Evolutionary conservation across 30 jellyfish, hydroid and myxozoan species (phyloP).

Genomic region (Hydractinia echinata): DNA sequence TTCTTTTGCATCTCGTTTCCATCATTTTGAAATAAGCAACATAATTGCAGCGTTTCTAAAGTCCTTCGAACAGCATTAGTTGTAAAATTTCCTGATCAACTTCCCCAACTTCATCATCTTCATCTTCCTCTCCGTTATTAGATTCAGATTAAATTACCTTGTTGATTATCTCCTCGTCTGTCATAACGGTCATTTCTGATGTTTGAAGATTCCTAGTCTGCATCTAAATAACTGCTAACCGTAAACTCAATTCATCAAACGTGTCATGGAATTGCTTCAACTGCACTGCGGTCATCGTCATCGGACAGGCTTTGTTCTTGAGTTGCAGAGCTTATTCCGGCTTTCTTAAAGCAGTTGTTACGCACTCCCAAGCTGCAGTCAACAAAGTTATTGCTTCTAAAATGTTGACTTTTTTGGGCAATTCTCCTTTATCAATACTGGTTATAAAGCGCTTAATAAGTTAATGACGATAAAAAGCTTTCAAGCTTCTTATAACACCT

Average conservation of each 20-base stretch:
- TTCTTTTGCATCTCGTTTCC: slow-evolving; percentile 9
- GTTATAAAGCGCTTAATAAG: not conserved
- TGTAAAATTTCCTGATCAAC: slow-evolving; percentile 1
- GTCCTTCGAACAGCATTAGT: slow-evolving; percentile 6
- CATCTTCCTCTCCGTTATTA: not conserved
- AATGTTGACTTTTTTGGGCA: not conserved
- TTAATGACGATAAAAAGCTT: not conserved
- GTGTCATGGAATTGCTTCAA: slow-evolving; percentile 1
- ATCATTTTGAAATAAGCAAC: slow-evolving; percentile 2
- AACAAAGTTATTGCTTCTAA: slow-evolving; percentile 32
- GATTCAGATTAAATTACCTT: not conserved
- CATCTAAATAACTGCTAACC: not conserved
- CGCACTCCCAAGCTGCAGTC: not conserved
- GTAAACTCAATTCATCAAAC: not conserved
- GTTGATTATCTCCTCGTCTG: slow-evolving; percentile 4
- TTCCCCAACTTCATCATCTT: not conserved
- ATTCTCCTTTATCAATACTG: not conserved
- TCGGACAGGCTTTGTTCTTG: not conserved
- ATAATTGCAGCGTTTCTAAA: slow-evolving; percentile 5
- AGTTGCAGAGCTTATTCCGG: not conserved
- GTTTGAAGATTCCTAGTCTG: not conserved
- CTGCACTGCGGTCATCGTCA: not conserved
- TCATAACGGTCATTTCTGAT: not conserved
- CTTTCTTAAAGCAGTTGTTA: not conserved
- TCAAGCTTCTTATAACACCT: slow-evolving; percentile 10